These are phyloP conservation scores for Ormyrus rosae DNA, from an alignment of 2,888 invertebrate genomes.

Conservation along the genomic window DNA sequence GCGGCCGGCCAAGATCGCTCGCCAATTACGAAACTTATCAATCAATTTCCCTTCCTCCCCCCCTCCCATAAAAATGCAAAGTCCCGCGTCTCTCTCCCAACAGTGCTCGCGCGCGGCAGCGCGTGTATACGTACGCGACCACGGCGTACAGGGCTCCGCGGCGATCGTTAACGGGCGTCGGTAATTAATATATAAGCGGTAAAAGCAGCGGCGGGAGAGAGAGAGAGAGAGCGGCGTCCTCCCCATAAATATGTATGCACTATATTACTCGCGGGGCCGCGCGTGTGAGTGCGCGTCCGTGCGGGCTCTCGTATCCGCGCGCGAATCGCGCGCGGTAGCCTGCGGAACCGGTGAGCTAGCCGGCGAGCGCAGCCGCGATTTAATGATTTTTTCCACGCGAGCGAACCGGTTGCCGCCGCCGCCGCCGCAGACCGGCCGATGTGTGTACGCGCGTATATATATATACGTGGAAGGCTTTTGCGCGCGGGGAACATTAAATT, in stretches of 20 bases:
- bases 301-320: conserved; percentile 58
- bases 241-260: conserved; percentile 69
- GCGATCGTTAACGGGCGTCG: conserved; percentile 63
- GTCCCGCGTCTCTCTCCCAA: conserved; percentile 5
- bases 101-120: neutral
- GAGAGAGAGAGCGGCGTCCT: conserved; percentile 24
- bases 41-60: conserved; percentile 38
- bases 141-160: conserved; percentile 6
- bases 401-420: conserved; percentile 35
- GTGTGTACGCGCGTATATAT: neutral
- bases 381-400: conserved; percentile 59
- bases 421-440: neutral
- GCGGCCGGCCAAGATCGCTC: neutral
- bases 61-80: conserved; percentile 4
- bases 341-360: conserved; percentile 48
- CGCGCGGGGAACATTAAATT: conserved; percentile 42
- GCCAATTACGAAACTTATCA: conserved; percentile 46
- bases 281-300: neutral
- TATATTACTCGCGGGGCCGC: conserved; percentile 61
- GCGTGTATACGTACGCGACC: neutral
- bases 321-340: conserved; percentile 27
- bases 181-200: conserved; percentile 71
- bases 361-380: conserved; percentile 47
- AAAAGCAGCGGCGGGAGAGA: conserved; percentile 57
- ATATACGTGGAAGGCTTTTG: neutral